Evolutionary conservation across 2,888 invertebrate species (phyloP).

Genomic region (Erebia aethiops): DNA sequence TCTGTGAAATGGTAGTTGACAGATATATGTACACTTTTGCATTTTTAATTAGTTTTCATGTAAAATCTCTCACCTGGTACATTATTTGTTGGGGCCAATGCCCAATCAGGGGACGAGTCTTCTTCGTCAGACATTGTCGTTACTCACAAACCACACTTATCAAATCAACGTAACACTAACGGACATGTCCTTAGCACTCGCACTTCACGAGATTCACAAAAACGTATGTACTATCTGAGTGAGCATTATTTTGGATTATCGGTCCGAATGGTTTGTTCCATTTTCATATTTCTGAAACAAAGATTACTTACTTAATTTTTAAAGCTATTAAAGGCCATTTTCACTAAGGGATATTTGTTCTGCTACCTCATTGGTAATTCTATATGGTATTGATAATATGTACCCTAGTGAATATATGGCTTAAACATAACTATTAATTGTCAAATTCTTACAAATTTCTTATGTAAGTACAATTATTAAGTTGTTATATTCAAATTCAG

Average conservation of each 20-base stretch:
- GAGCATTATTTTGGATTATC: constrained; percentile 52
- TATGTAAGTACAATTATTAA: no score
- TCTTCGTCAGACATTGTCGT: constrained; percentile 77
- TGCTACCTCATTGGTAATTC: no score
- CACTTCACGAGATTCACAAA: constrained; percentile 47
- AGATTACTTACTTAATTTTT: background rate
- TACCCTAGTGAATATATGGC: no score
- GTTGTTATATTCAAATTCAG: no score
- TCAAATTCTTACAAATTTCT: no score
- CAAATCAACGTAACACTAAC: constrained; percentile 46
- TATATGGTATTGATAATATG: no score
- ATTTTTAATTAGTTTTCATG: no score
- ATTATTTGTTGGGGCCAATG: constrained; percentile 69
- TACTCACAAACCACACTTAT: constrained; percentile 39
- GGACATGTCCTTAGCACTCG: constrained; percentile 52
- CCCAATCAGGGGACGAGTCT: constrained; percentile 74
- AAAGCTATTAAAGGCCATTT: no score
- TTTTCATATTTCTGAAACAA: constrained; percentile 52
- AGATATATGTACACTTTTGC: no score
- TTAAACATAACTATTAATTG: no score
- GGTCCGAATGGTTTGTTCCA: constrained; percentile 48
- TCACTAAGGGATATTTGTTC: no score
- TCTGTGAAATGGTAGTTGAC: no score
- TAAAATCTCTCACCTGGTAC: constrained; percentile 63
- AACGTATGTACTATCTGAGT: constrained; percentile 44